Base-by-base conservation (phyloP, 2,797 vertebrate genomes). In the Percopsis omiscomaycus region DNA sequence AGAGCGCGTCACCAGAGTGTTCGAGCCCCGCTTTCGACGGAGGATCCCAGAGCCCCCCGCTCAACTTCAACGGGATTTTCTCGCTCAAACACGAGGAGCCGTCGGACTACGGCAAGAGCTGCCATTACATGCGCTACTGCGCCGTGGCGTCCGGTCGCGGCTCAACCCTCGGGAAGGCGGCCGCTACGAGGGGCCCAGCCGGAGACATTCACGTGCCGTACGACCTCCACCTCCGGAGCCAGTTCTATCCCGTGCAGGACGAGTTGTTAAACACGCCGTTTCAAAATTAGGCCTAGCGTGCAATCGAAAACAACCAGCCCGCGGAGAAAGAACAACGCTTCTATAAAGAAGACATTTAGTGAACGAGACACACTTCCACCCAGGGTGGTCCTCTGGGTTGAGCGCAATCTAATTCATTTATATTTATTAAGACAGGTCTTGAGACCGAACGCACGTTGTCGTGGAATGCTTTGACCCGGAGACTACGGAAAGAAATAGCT, bases 31-130 rank as follows among this genome's bases (percentile, higher is more conserved):
- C 94, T 80, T 93, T 94, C 82, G 95, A 95, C 78, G 91, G 93
- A 77, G 93, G 92, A 77, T 88, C 94, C 84, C 89, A 94, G 88
- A 96, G 94, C 89, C 94, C 95, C 57, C 91, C 94, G 79, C 92
- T 95, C 90, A 96, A 94, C 94, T 95, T 96, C 92, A 95, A 95
- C 90, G 94, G 95, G 85, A 96, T 96, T 88, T 97, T 97, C 93
- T 94, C 95, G 86, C 93, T 97, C 78, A 96, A 96, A 89, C 95
- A 96, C 87, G 95, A 96, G 91, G 95, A 95, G 80, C 89, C 92
- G 83, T 90, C 92, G 87, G 94, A 95, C 84, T 95, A 93, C 82
- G 93, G 90, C 77, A 95, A 95, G 92, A 95, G 95, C 92, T 97
- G 96, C 88, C 95, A 95, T 93, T 95, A 95, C 1, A 94, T 94